Percentiles rank a stretch among this genome's conserved stretches.
Evolutionary conservation across 2,797 vertebrate species (phyloP).

Genomic region (Acanthis flammea): DNA sequence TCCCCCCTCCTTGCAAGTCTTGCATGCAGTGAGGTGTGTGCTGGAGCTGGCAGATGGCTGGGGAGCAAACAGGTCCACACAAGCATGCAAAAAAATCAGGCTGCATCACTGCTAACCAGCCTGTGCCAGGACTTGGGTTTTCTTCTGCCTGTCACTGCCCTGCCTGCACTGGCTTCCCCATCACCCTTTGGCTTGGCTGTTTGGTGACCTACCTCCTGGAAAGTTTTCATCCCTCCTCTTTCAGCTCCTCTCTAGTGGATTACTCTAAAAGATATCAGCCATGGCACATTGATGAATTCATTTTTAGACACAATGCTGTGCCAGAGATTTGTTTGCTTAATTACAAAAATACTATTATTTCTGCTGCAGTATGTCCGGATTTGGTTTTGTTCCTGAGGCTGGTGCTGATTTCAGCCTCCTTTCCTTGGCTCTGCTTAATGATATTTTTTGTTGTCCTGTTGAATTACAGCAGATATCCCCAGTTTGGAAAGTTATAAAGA

Average conservation of each 20-base stretch:
- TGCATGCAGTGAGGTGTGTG: background rate
- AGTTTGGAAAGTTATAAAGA: background rate
- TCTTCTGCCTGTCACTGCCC: background rate
- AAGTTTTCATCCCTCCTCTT: background rate
- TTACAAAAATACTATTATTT: background rate
- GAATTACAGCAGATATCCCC: background rate
- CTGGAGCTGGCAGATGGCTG: background rate
- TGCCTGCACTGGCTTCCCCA: background rate
- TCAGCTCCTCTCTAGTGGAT: background rate
- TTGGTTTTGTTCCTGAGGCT: background rate
- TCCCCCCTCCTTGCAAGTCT: background rate
- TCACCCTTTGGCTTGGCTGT: background rate
- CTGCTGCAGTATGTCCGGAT: background rate
- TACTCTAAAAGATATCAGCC: background rate
- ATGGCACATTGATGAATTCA: background rate
- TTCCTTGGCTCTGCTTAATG: background rate
- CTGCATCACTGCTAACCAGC: background rate
- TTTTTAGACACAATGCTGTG: background rate
- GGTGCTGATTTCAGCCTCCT: background rate
- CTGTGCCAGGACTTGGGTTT: background rate
- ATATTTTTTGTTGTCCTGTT: background rate
- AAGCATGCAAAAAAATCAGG: background rate
- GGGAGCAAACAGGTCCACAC: background rate
- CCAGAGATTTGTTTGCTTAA: background rate
- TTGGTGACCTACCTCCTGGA: background rate